A percentile compares a stretch with the other conserved stretches of the same genome.
These are phyloP conservation scores for Isurus oxyrinchus DNA, from an alignment of 2,113 vertebrate genomes.

Conservation along the genomic window DNA sequence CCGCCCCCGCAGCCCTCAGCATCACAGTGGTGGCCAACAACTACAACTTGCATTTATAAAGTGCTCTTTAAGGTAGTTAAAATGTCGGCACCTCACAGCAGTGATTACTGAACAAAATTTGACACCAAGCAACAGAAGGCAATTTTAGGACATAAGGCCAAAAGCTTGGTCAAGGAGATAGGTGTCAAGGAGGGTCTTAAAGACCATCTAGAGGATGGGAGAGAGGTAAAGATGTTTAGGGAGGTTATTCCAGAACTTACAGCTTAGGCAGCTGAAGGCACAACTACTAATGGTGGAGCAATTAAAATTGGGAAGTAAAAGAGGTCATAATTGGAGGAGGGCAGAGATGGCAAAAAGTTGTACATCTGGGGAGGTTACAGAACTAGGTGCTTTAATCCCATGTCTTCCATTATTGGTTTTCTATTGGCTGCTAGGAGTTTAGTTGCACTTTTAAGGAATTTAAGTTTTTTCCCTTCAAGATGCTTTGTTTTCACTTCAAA, in stretches of 20 bases:
- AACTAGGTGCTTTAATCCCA: background rate
- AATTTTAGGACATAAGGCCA: background rate
- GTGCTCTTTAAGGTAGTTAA: background rate
- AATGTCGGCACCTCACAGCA: background rate
- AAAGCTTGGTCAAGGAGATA: background rate
- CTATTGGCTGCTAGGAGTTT: background rate
- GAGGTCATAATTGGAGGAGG: background rate
- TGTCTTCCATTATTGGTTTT: background rate
- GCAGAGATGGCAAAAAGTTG: background rate
- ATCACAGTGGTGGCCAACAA: background rate
- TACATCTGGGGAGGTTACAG: background rate
- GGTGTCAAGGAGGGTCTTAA: background rate
- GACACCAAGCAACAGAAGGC: background rate
- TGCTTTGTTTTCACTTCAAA: background rate
- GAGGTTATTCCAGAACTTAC: background rate
- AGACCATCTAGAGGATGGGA: too few species aligned
- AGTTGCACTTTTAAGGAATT: background rate
- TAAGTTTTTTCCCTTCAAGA: background rate
- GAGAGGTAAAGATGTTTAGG: background rate
- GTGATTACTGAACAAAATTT: background rate
- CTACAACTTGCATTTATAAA: background rate
- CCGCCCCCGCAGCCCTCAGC: background rate
- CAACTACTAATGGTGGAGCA: background rate
- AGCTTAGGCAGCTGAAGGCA: background rate
- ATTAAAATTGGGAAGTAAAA: background rate